Evolutionary conservation across 2,113 vertebrate genomes (phyloP).

Genomic region (Pseudorhombus dupliciocellatus): DNA sequence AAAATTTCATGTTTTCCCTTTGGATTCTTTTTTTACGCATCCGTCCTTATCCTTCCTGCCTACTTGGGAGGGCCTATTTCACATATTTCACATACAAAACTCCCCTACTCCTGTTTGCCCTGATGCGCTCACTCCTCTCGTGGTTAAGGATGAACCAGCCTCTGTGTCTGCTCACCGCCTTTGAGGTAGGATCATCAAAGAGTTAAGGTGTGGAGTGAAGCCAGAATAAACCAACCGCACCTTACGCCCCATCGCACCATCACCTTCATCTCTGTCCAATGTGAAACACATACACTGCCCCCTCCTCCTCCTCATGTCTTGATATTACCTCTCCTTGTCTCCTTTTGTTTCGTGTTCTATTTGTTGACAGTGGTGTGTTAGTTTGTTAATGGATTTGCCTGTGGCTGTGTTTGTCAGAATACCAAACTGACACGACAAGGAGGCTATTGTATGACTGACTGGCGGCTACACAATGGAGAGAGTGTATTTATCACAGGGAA

Average conservation of each 20-base stretch:
- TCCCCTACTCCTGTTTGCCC: conserved; percentile 45
- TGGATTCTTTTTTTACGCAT: conserved; percentile 25
- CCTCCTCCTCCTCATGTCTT: conserved; percentile 33
- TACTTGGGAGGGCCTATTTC: conserved; percentile 59
- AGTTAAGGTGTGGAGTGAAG: conserved; percentile 65
- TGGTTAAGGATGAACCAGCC: conserved; percentile 66
- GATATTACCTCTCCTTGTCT: conserved; percentile 45
- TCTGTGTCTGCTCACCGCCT: conserved; percentile 65
- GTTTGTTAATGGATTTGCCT: conserved; percentile 56
- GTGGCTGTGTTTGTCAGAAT: conserved; percentile 41
- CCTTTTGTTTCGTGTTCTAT: conserved; percentile 51
- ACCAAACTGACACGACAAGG: conserved; percentile 54
- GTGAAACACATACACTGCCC: conserved; percentile 11
- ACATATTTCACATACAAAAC: conserved; percentile 42
- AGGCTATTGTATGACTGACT: conserved; percentile 58
- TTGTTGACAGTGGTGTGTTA: conserved; percentile 58
- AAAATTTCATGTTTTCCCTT: conserved; percentile 26
- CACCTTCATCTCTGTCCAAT: conserved; percentile 72
- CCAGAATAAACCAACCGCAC: conserved; percentile 67
- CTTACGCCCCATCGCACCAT: conserved; percentile 44
- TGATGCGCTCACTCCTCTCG: conserved; percentile 45
- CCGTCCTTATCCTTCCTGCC: conserved; percentile 26
- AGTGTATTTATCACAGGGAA: conserved; percentile 50
- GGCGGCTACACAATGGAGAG: conserved; percentile 46
- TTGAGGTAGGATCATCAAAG: conserved; percentile 72